Conservation (phyloP, 2,888 invertebrate species). For the Leptarthrus brevirostris region DNA sequence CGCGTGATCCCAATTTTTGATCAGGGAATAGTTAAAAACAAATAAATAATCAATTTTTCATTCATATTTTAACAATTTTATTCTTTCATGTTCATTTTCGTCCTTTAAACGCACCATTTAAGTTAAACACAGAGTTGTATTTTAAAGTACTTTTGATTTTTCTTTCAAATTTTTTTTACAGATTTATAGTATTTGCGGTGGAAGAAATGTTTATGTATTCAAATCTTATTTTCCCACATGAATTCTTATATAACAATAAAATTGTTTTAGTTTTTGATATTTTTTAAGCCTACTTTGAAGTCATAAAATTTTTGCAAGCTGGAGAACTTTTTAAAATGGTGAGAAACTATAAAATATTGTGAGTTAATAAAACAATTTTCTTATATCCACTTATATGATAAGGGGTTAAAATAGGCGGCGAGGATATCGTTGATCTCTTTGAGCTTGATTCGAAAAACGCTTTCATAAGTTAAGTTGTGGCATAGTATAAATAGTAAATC, state of each 20-base stretch:
- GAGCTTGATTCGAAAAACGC: no score
- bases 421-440: no score
- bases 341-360: no score
- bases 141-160: constrained; percentile 16
- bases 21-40: no score
- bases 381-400: no score
- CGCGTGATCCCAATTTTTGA: no score
- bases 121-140: constrained; percentile 31
- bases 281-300: neutral
- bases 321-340: neutral
- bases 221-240: constrained; percentile 18
- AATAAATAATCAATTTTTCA: neutral
- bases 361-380: no score
- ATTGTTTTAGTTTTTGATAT: neutral
- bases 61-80: constrained; percentile 40
- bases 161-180: constrained; percentile 13
- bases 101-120: constrained; percentile 11
- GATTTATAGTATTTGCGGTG: neutral
- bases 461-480: no score
- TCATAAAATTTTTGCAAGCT: constrained; percentile 6
- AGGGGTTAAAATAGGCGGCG: no score
- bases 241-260: neutral
- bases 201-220: constrained; percentile 14
- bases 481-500: no score
- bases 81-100: constrained; percentile 23